Percentiles rank a stretch among this genome's conserved stretches.
Evolutionary conservation across 2,113 vertebrate genomes (phyloP).

Genomic region (Phaethon lepturus): DNA sequence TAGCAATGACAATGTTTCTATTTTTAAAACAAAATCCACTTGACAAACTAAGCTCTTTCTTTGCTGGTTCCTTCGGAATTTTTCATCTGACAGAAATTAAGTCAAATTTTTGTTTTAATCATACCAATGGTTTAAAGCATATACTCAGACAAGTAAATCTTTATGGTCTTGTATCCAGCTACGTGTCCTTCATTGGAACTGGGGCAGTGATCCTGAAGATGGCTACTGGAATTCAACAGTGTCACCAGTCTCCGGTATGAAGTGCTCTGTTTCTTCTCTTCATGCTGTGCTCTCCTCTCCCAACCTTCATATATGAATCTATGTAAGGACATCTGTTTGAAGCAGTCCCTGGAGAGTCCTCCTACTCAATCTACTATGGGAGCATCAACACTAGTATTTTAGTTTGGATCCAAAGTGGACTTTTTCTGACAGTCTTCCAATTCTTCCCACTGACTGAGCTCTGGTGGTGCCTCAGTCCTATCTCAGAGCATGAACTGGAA

Average conservation of each 20-base stretch:
- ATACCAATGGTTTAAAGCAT: neutral
- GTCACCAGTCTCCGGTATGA: neutral
- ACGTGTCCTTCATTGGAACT: accelerated
- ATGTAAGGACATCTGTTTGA: neutral
- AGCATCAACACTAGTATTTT: neutral
- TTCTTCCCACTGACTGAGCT: neutral
- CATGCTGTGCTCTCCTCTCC: neutral
- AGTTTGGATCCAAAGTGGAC: neutral
- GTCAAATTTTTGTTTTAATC: neutral
- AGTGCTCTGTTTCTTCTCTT: neutral
- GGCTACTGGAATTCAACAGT: neutral
- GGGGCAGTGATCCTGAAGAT: neutral
- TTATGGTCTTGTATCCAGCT: neutral
- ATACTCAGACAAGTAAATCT: neutral
- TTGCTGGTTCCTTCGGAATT: neutral
- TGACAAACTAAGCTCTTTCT: neutral
- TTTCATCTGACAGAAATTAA: constrained; percentile 15
- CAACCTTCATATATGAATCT: neutral
- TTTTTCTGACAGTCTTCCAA: neutral
- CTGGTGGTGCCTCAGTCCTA: neutral
- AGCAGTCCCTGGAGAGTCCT: neutral
- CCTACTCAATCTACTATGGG: neutral
- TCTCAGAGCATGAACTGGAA: neutral
- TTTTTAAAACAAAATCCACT: constrained; percentile 66
- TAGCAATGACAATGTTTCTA: constrained; percentile 66